phyloP scores from a whole-genome alignment of 2,888 invertebrate genomes.

The Mythimna vitellina region DNA sequence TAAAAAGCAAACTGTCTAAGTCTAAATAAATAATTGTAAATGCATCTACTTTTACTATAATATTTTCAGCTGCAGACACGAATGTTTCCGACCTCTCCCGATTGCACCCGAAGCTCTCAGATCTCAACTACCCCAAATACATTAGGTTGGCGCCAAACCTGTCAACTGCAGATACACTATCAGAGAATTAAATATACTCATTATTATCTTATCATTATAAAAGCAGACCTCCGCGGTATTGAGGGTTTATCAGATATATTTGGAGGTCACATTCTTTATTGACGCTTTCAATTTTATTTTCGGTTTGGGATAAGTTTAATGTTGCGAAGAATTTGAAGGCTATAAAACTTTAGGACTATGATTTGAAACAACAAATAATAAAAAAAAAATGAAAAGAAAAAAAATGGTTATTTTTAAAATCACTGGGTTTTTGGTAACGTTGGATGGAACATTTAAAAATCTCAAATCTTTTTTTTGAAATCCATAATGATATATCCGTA shows the following conservation, averaged over 20 bases:
- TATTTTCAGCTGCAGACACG: not conserved
- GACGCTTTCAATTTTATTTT: conserved; percentile 31
- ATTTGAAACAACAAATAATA: no score
- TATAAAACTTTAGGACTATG: no score
- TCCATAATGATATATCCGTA: no score
- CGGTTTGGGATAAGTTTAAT: conserved; percentile 12
- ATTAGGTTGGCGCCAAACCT: conserved; percentile 66
- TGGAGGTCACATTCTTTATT: conserved; percentile 49
- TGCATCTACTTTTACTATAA: not conserved
- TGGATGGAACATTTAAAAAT: no score
- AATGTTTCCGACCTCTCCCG: conserved; percentile 14
- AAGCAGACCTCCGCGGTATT: conserved; percentile 52
- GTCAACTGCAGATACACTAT: conserved; percentile 61
- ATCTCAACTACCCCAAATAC: conserved; percentile 48
- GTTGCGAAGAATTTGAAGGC: conserved; percentile 17
- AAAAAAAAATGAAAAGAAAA: no score
- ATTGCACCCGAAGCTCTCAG: conserved; percentile 23
- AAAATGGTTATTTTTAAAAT: no score
- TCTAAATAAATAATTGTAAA: no score
- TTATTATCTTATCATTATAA: conserved; percentile 65
- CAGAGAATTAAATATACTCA: conserved; percentile 61
- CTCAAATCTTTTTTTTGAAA: no score
- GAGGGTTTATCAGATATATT: conserved; percentile 52
- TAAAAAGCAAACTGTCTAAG: no score
- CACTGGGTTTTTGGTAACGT: no score